Evolutionary conservation across 1,140 invertebrate genomes (phyloP), one percentile per base, ranked within the genome.

Genomic region (Drosophila sucinea): DNA sequence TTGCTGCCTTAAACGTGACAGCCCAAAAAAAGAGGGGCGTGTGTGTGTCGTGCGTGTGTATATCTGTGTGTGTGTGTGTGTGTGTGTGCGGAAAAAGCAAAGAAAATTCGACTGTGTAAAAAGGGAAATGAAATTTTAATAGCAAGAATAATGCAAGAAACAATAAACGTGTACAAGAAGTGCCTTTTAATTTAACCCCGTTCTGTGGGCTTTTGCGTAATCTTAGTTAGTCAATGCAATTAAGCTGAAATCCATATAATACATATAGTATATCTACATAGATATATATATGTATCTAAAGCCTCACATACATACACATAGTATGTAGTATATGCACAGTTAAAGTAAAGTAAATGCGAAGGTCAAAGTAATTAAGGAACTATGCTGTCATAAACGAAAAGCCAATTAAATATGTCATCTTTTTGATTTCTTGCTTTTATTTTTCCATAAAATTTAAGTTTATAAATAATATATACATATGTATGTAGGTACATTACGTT

Each of bases 1-100:
- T 58, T 25, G 56, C 33, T 51, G 17, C 17, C 44, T 51, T 4
- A 60, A 35, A 64, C 47, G 41, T n/a, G 40, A 51, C 44, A 51
- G 44, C 44, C 44, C 44, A 23, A 64, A 60, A 72, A 81, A 72
- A 81, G 73, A 77, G 75, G 66, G 73, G 73, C 65, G 73, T 76
- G 73, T 76, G 65, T 55, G 47, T 33, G 7, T 74, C n/a, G 41
- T 44, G 73, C 63, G 73, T 76, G 73, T 76, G 64, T 51, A 38
- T 75, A 57, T 40, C 38, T 40, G 40, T 35, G 33, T 63, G 44
- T 60, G 44, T 56, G 41, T 41, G 35, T 64, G 33, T 44, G 1
- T 44, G 4, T 23, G 6, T 51, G 72, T 51, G 38, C 64, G 17
- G 35, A 44, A 64, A 40, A 38, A 55, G 60, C 54, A 64, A 44